Percentiles rank a stretch among this genome's conserved stretches.
phyloP scores from a whole-genome alignment of 2,113 vertebrate genomes.

The Thunnus maccoyii region DNA sequence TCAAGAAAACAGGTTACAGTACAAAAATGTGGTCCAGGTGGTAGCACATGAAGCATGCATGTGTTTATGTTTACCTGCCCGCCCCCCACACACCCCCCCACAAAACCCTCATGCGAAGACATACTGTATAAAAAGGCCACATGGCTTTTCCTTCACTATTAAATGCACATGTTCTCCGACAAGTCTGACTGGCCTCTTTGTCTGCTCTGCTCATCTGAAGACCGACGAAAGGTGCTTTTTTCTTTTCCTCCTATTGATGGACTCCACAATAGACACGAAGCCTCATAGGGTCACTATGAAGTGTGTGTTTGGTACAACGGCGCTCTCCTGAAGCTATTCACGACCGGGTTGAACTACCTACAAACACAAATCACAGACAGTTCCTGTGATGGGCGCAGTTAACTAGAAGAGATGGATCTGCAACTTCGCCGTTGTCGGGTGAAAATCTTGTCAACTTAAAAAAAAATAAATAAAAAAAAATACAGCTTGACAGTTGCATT shows the following conservation, averaged over 20 bases:
- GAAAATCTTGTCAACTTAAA: neutral
- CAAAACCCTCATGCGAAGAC: slow-evolving; percentile 70
- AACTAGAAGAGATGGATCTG: slow-evolving; percentile 25
- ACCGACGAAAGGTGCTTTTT: slow-evolving; percentile 68
- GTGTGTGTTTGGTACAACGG: slow-evolving; percentile 38
- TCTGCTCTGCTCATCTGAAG: slow-evolving; percentile 55
- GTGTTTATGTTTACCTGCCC: slow-evolving; percentile 66
- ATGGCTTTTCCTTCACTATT: slow-evolving; percentile 81
- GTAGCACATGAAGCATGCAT: slow-evolving; percentile 78
- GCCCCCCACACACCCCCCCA: slow-evolving; percentile 14
- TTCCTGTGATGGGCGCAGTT: slow-evolving; percentile 16
- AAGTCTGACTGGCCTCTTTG: slow-evolving; percentile 56
- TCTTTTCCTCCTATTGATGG: slow-evolving; percentile 9
- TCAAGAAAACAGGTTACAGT: slow-evolving; percentile 85
- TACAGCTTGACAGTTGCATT: too few species aligned
- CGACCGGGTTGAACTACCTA: slow-evolving; percentile 8
- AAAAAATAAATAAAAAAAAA: too few species aligned
- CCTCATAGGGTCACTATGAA: slow-evolving; percentile 24
- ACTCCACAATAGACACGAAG: slow-evolving; percentile 18
- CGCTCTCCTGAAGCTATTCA: slow-evolving; percentile 28
- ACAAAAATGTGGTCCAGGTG: slow-evolving; percentile 77
- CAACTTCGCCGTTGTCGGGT: neutral
- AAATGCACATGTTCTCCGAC: slow-evolving; percentile 61
- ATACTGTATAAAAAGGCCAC: slow-evolving; percentile 81
- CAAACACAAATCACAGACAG: slow-evolving; percentile 35